A percentile compares a stretch with the other conserved stretches of the same genome.
phyloP scores from a whole-genome alignment of 2,888 invertebrate genomes.

The Nematopogon swammerdamellus region DNA sequence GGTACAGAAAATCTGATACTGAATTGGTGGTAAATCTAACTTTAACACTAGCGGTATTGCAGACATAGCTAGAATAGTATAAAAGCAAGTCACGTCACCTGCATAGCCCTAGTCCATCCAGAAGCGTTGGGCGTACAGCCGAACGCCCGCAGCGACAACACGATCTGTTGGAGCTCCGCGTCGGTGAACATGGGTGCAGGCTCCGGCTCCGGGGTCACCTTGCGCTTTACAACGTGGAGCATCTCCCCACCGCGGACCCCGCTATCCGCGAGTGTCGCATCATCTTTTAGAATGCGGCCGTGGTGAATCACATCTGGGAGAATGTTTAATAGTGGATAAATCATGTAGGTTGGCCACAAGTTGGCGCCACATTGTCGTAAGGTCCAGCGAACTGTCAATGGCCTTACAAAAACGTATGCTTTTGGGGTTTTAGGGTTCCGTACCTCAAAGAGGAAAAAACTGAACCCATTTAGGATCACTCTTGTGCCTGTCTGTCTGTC shows the following conservation, averaged over 20 bases:
- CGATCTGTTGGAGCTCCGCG: conserved; percentile 59
- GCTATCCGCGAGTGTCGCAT: conserved; percentile 56
- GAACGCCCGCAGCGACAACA: conserved; percentile 60
- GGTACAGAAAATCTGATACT: too few species aligned
- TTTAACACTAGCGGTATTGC: too few species aligned
- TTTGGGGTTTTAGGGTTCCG: too few species aligned
- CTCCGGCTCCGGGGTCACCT: conserved; percentile 25
- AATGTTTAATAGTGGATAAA: neutral
- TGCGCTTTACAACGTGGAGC: conserved; percentile 56
- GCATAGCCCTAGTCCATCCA: conserved; percentile 64
- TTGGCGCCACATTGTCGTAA: too few species aligned
- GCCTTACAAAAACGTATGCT: too few species aligned
- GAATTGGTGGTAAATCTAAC: too few species aligned
- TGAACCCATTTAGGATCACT: too few species aligned
- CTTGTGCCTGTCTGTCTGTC: too few species aligned
- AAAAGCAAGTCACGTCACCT: too few species aligned
- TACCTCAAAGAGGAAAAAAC: too few species aligned
- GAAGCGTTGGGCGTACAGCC: conserved; percentile 54
- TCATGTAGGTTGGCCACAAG: neutral
- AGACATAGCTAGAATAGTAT: too few species aligned
- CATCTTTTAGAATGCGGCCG: conserved; percentile 65
- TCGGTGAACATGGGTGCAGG: conserved; percentile 51
- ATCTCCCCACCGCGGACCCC: conserved; percentile 59
- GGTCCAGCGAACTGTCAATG: too few species aligned
- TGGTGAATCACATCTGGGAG: conserved; percentile 66